A percentile compares a stretch with the other conserved stretches of the same genome.
These are phyloP conservation scores for Proisotoma minuta DNA, from an alignment of 2,888 invertebrate genomes.

Conservation along the genomic window DNA sequence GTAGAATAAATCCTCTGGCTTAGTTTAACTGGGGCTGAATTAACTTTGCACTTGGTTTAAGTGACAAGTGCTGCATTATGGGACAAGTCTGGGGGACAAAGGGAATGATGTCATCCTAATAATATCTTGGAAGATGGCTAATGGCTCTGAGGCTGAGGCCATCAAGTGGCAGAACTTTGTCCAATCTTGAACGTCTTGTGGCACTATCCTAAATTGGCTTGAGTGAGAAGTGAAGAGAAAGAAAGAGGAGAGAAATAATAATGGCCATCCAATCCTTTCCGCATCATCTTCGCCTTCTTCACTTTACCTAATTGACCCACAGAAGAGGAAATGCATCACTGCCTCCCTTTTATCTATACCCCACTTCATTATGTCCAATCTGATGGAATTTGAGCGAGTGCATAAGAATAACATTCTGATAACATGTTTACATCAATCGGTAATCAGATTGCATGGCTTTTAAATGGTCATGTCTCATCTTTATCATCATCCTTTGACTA, in stretches of 20 bases:
- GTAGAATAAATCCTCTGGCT: too few species aligned
- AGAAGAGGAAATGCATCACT: conserved; percentile 16
- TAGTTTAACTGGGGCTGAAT: too few species aligned
- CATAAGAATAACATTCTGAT: too few species aligned
- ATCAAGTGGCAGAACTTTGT: background rate
- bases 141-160: background rate
- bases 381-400: too few species aligned
- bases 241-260: background rate
- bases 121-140: background rate
- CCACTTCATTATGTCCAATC: too few species aligned
- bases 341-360: too few species aligned
- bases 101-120: background rate
- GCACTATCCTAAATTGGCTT: conserved; percentile 41
- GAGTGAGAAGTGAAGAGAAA: conserved; percentile 9
- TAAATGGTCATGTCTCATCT: too few species aligned
- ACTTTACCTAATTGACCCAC: conserved; percentile 30
- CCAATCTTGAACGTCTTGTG: conserved; percentile 13
- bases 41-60: too few species aligned
- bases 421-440: background rate
- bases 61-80: too few species aligned
- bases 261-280: conserved; percentile 4
- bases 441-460: too few species aligned
- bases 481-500: too few species aligned
- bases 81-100: too few species aligned
- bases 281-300: conserved; percentile 8